Conservation (phyloP, 1,140 invertebrate genomes). For the Neodiprion pinetum region DNA sequence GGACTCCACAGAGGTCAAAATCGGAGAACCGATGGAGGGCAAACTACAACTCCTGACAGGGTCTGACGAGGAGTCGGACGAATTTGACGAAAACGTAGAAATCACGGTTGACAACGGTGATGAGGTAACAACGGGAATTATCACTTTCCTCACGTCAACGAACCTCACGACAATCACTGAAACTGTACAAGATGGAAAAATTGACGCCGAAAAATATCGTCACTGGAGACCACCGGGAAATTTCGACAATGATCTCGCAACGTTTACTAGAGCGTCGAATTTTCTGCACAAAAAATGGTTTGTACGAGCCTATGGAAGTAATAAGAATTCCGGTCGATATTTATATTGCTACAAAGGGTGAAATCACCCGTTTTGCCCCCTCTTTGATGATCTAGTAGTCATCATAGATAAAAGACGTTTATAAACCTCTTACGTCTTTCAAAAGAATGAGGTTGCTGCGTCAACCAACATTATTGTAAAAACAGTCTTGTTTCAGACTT, state of each 20-base stretch:
- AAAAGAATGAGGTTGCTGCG: no score
- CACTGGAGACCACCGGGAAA: not conserved
- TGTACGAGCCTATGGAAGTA: constrained; percentile 19
- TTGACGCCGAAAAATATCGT: not conserved
- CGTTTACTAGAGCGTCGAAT: constrained; percentile 8
- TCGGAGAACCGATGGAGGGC: not conserved
- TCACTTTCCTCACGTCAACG: no score
- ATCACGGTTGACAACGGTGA: not conserved
- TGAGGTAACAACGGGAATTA: no score
- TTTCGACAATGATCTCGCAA: not conserved
- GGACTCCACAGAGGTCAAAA: not conserved
- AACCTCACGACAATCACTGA: not conserved
- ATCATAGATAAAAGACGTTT: no score
- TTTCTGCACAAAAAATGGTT: not conserved
- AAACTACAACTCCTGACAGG: no score
- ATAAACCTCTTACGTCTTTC: no score
- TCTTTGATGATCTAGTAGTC: no score
- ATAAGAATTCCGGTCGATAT: constrained; percentile 20
- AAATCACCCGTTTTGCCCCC: no score
- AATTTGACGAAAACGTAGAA: constrained; percentile 10
- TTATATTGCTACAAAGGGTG: not conserved
- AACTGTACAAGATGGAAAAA: not conserved
- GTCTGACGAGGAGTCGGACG: not conserved
- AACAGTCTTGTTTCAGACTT: no score
- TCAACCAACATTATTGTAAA: no score